phyloP scores from a whole-genome alignment of 1,140 invertebrate species.

The Conus ventricosus region DNA sequence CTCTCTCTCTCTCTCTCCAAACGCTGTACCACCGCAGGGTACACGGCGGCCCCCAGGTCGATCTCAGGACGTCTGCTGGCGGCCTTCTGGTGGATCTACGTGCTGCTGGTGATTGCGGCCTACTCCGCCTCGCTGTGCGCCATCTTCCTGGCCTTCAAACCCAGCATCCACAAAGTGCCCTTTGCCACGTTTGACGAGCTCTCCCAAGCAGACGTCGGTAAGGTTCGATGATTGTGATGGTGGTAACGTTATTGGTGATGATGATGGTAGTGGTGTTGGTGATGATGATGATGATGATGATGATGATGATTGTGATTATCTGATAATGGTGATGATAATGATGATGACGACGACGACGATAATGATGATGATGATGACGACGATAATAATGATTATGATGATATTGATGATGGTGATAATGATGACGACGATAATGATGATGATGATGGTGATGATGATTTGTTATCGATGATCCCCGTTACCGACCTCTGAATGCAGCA shows the following conservation, averaged over 20 bases:
- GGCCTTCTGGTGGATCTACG: constrained; percentile 24
- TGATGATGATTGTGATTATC: no score
- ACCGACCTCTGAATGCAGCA: no score
- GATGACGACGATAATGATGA: no score
- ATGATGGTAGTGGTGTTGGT: not conserved
- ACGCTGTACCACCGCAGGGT: constrained; percentile 32
- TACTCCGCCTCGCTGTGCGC: constrained; percentile 46
- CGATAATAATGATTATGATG: no score
- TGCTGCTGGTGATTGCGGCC: constrained; percentile 40
- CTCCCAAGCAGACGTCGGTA: constrained; percentile 31
- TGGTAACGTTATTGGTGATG: no score
- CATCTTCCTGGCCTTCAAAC: constrained; percentile 33
- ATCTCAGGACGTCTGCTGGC: constrained; percentile 43
- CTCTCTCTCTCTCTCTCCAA: not conserved
- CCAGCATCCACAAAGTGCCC: constrained; percentile 15
- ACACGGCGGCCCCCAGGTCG: constrained; percentile 47
- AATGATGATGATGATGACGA: no score
- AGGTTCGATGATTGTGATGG: not conserved
- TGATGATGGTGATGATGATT: no score
- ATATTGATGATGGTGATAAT: no score
- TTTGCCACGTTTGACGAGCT: constrained; percentile 45
- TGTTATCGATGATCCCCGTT: no score
- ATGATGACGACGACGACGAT: no score
- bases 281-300: not conserved
- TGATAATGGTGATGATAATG: no score